Conservation (phyloP, 2,888 invertebrate species). For the Acronicta alni region DNA sequence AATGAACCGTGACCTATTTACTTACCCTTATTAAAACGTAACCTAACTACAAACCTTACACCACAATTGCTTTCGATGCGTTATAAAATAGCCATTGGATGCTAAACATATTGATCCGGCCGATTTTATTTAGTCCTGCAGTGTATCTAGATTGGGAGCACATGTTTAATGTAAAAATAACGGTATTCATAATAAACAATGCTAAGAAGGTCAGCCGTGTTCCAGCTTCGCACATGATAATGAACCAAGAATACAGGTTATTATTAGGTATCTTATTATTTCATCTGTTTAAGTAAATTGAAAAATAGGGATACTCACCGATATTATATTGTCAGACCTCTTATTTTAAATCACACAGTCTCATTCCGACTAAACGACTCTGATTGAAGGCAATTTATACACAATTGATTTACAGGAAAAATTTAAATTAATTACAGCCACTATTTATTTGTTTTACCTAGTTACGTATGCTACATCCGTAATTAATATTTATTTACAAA, state of each 20-base stretch:
- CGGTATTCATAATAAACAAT: slow-evolving; percentile 56
- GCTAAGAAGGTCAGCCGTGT: slow-evolving; percentile 53
- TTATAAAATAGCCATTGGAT: slow-evolving; percentile 23
- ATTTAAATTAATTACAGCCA: slow-evolving; percentile 14
- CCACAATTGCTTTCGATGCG: slow-evolving; percentile 8
- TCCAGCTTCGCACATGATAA: slow-evolving; percentile 40
- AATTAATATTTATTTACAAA: slow-evolving; percentile 51
- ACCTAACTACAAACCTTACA: background rate
- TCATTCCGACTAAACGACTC: slow-evolving; percentile 22
- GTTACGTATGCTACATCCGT: slow-evolving; percentile 39
- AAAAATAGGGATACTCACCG: slow-evolving; percentile 38
- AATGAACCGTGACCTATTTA: no score
- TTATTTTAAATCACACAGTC: slow-evolving; percentile 29
- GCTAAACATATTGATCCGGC: slow-evolving; percentile 46
- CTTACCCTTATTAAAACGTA: no score
- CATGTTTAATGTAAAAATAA: slow-evolving; percentile 58
- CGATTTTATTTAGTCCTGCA: slow-evolving; percentile 44
- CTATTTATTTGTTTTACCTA: slow-evolving; percentile 34
- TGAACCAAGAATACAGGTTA: slow-evolving; percentile 38
- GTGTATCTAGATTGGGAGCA: slow-evolving; percentile 35
- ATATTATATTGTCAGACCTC: slow-evolving; percentile 6
- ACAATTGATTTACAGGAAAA: slow-evolving; percentile 18
- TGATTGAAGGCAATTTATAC: slow-evolving; percentile 23
- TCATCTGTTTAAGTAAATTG: slow-evolving; percentile 11
- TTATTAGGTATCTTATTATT: slow-evolving; percentile 36